A percentile compares a stretch with the other conserved stretches of the same genome.
Conservation (phyloP, 2,888 invertebrate species). For the Eupithecia inturbata region DNA sequence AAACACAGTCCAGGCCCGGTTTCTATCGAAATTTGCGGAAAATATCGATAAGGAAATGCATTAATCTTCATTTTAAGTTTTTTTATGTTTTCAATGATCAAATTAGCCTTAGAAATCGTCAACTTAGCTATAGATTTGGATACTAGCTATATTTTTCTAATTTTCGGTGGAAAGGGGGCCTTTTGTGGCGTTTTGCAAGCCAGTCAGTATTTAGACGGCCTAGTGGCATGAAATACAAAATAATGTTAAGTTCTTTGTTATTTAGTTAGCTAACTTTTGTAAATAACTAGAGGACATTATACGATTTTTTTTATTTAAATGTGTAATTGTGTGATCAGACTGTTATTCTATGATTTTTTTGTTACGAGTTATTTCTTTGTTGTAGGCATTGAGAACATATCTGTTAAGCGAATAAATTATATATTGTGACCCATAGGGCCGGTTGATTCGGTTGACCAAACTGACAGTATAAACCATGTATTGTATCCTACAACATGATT, state of each 20-base stretch:
- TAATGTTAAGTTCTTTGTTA: slow-evolving; percentile 81
- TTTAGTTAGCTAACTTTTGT: slow-evolving; percentile 84
- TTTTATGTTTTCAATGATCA: slow-evolving; percentile 2
- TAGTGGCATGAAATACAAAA: slow-evolving; percentile 71
- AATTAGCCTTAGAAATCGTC: neutral
- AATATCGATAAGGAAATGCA: neutral
- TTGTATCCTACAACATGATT: neutral
- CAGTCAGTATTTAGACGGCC: slow-evolving; percentile 80
- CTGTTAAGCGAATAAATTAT: slow-evolving; percentile 68
- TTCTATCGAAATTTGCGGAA: neutral
- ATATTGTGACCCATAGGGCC: slow-evolving; percentile 44
- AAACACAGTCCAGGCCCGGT: neutral
- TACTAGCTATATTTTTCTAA: neutral
- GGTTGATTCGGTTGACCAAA: slow-evolving; percentile 6
- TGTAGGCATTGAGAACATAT: slow-evolving; percentile 75
- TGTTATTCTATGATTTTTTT: slow-evolving; percentile 83
- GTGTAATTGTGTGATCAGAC: slow-evolving; percentile 83
- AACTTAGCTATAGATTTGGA: neutral
- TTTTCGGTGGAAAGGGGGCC: slow-evolving; percentile 17
- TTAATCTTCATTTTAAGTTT: neutral
- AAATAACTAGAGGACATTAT: slow-evolving; percentile 81
- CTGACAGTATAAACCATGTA: neutral
- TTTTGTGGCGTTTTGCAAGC: slow-evolving; percentile 61
- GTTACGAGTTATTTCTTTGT: slow-evolving; percentile 82
- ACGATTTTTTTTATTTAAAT: slow-evolving; percentile 77